Evolutionary conservation across 2,888 invertebrate species (phyloP).

Genomic region (Cyaniris semiargus): DNA sequence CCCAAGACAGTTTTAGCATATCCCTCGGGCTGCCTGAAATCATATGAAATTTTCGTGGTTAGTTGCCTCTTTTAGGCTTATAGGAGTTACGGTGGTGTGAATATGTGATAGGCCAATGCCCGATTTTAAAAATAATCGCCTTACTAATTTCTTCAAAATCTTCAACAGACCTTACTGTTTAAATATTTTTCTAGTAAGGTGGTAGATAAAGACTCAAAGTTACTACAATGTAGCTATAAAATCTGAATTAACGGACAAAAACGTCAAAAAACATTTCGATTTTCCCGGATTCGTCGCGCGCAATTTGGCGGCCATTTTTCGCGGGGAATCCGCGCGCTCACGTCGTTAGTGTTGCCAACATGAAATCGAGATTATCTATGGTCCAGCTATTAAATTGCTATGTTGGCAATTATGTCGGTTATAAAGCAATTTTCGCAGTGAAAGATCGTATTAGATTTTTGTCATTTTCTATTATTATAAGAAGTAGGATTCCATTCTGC

Average conservation of each 20-base stretch:
- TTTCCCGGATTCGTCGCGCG: constrained; percentile 69
- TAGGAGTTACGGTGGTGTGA: background rate
- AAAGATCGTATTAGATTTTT: constrained; percentile 33
- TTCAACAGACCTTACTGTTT: too few relatives aligned
- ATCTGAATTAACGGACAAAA: constrained; percentile 23
- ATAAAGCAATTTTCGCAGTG: constrained; percentile 58
- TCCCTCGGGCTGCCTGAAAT: too few relatives aligned
- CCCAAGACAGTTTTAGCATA: too few relatives aligned
- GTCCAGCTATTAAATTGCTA: constrained; percentile 72
- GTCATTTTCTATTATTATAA: constrained; percentile 20
- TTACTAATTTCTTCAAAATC: background rate
- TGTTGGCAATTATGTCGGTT: constrained; percentile 58
- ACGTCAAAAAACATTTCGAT: constrained; percentile 39
- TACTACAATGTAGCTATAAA: background rate
- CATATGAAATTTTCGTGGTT: background rate
- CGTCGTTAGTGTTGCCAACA: constrained; percentile 77
- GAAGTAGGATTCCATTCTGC: background rate
- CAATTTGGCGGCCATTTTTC: constrained; percentile 72
- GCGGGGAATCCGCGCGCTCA: constrained; percentile 54
- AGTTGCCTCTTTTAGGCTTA: background rate
- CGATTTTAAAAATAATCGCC: background rate
- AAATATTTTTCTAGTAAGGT: too few relatives aligned
- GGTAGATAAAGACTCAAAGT: too few relatives aligned
- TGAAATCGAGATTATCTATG: constrained; percentile 69
- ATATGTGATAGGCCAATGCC: too few relatives aligned